phyloP scores from a whole-genome alignment of 1,140 invertebrate genomes.

The Saccostrea echinata region DNA sequence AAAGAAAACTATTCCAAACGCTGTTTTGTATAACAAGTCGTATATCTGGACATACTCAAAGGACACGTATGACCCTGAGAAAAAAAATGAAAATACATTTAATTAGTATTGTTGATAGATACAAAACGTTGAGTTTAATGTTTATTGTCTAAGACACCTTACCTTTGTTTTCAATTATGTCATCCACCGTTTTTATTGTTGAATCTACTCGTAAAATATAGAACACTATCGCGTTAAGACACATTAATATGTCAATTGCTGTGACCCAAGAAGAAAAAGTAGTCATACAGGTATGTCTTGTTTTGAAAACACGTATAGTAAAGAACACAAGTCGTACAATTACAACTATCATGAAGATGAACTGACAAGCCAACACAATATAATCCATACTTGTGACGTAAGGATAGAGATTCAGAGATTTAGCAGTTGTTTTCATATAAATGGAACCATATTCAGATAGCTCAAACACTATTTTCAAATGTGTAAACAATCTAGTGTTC shows the following conservation, averaged over 20 bases:
- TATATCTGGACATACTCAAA: conserved; percentile 53
- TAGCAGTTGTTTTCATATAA: background rate
- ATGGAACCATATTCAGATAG: conserved; percentile 78
- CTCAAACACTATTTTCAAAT: conserved; percentile 73
- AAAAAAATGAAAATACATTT: conserved; percentile 1
- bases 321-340: background rate
- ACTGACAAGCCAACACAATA: conserved; percentile 27
- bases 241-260: background rate
- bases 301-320: background rate
- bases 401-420: conserved; percentile 51
- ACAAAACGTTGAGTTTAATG: too few species aligned
- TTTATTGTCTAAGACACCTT: background rate
- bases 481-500: conserved; percentile 77
- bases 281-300: background rate
- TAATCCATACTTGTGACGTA: conserved; percentile 42
- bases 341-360: conserved; percentile 14
- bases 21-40: conserved; percentile 54
- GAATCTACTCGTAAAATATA: background rate
- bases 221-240: background rate
- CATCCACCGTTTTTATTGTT: conserved; percentile 5
- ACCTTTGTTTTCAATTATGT: background rate
- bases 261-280: background rate
- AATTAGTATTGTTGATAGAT: too few species aligned
- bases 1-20: conserved; percentile 54
- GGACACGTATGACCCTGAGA: conserved; percentile 55